Percentiles rank a stretch among this genome's conserved stretches.
Conservation (phyloP, 2,797 vertebrate species). For the Knipowitschia caucasica region DNA sequence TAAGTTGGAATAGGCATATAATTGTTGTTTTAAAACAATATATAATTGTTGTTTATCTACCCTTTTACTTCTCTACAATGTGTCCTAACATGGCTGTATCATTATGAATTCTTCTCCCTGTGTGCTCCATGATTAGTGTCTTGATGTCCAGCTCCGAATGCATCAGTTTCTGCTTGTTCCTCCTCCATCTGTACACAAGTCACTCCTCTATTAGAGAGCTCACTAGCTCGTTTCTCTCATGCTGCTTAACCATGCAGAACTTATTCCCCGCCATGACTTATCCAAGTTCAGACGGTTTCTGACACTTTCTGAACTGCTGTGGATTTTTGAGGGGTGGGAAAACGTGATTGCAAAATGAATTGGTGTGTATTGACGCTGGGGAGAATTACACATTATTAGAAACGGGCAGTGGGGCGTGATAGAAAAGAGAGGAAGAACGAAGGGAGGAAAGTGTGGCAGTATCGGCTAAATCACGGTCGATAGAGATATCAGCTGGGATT, state of each 20-base stretch:
- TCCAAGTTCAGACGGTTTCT: slow-evolving; percentile 49
- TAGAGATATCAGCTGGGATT: slow-evolving; percentile 81
- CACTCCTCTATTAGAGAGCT: slow-evolving; percentile 41
- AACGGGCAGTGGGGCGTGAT: slow-evolving; percentile 16
- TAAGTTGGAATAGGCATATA: no score
- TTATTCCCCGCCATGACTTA: slow-evolving; percentile 51
- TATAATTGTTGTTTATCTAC: not conserved
- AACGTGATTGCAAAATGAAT: slow-evolving; percentile 34
- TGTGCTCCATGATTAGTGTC: not conserved
- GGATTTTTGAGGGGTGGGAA: slow-evolving; percentile 10
- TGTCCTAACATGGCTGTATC: not conserved
- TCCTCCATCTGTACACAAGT: slow-evolving; percentile 53
- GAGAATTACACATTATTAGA: slow-evolving; percentile 37
- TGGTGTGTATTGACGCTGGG: slow-evolving; percentile 45
- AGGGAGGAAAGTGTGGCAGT: slow-evolving; percentile 42
- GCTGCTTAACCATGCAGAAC: slow-evolving; percentile 62
- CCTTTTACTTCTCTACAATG: not conserved
- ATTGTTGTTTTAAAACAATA: not conserved
- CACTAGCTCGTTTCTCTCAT: slow-evolving; percentile 41
- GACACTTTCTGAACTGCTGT: slow-evolving; percentile 36
- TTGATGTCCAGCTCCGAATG: slow-evolving; percentile 32
- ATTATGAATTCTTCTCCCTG: not conserved
- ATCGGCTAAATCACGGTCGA: slow-evolving; percentile 77
- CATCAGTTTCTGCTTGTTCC: slow-evolving; percentile 24
- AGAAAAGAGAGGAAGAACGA: slow-evolving; percentile 17